Percentiles rank a stretch among this genome's conserved stretches.
Conservation (phyloP, 64 coral and sea anemone species). For the Acropora yongei region DNA sequence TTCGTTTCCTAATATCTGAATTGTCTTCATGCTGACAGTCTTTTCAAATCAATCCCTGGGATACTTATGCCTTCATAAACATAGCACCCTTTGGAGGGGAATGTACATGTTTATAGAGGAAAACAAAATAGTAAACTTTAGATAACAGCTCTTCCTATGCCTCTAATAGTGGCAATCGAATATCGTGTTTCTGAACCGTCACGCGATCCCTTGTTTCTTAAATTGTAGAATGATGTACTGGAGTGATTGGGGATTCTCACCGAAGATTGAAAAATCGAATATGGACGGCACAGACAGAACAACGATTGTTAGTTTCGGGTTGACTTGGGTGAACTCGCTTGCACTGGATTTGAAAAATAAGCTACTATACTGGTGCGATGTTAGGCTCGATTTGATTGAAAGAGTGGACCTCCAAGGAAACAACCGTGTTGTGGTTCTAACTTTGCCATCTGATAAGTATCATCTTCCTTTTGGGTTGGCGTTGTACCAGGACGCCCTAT, state of each 20-base stretch:
- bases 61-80: not conserved
- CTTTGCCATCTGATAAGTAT: constrained; percentile 18
- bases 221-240: constrained; percentile 82
- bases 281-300: constrained; percentile 81
- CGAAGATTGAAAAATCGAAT: constrained; percentile 76
- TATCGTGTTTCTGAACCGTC: not conserved
- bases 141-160: not conserved
- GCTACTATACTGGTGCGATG: constrained; percentile 79
- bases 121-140: constrained; percentile 9
- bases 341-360: constrained; percentile 64
- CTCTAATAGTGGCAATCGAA: not conserved
- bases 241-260: constrained; percentile 70
- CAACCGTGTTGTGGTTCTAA: constrained; percentile 41
- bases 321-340: constrained; percentile 63
- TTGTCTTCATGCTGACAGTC: not conserved
- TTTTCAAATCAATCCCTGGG: constrained; percentile 1
- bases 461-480: constrained; percentile 50
- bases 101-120: not conserved
- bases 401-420: constrained; percentile 59
- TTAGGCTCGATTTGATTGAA: constrained; percentile 64
- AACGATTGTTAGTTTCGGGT: constrained; percentile 45
- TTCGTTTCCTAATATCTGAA: not conserved
- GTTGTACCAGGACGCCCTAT: constrained; percentile 21
- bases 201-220: constrained; percentile 4
- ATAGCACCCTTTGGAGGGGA: constrained; percentile 2